A percentile compares a stretch with the other conserved stretches of the same genome.
Evolutionary conservation across 1,140 invertebrate genomes (phyloP).

Genomic region (Idris sp.): DNA sequence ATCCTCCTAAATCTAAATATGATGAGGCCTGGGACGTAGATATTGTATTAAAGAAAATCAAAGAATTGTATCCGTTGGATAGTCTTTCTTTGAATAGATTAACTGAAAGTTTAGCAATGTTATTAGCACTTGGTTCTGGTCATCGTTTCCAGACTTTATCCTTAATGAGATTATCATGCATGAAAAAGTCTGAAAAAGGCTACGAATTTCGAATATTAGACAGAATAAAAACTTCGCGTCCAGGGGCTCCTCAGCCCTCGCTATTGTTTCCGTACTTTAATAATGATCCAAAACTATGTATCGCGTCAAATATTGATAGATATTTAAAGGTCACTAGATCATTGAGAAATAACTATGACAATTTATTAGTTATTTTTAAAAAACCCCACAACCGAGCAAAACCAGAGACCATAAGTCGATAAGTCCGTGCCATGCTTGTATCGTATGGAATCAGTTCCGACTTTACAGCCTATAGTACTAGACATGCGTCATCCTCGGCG

Average conservation of each 20-base stretch:
- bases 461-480: no score
- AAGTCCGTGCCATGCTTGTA: conserved; percentile 37
- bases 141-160: conserved; percentile 41
- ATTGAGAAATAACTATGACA: conserved; percentile 7
- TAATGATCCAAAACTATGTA: conserved; percentile 15
- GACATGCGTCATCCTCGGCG: no score
- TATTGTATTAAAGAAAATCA: conserved; percentile 14
- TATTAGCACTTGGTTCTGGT: conserved; percentile 47
- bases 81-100: conserved; percentile 2
- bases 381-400: conserved; percentile 5
- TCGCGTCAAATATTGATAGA: conserved; percentile 19
- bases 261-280: conserved; percentile 13
- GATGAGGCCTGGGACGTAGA: conserved; percentile 24
- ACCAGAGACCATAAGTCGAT: conserved; percentile 9
- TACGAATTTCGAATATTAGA: conserved; percentile 25
- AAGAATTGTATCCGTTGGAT: conserved; percentile 12
- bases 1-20: conserved; percentile 32
- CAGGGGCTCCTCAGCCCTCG: conserved; percentile 13
- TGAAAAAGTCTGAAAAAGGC: neutral
- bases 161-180: conserved; percentile 18
- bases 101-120: conserved; percentile 6
- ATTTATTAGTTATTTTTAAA: conserved; percentile 25
- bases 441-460: conserved; percentile 21
- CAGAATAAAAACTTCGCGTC: conserved; percentile 29
- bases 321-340: conserved; percentile 4